A percentile compares a stretch with the other conserved stretches of the same genome.
These are phyloP conservation scores for Candoia aspera DNA, from an alignment of 2,113 vertebrate species.

Conservation along the genomic window DNA sequence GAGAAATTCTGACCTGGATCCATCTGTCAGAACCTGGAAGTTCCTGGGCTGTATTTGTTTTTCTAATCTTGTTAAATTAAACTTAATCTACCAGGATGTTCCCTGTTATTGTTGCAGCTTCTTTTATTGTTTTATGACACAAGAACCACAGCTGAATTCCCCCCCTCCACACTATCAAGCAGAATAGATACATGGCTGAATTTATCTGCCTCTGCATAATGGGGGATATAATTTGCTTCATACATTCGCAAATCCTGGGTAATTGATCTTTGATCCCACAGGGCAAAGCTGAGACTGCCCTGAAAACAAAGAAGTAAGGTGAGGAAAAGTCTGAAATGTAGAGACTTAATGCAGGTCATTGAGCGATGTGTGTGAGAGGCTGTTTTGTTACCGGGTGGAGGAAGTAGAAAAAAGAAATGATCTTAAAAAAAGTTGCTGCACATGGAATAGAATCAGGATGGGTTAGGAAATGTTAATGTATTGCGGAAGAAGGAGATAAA, in stretches of 20 bases:
- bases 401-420: slow-evolving; percentile 54
- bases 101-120: slow-evolving; percentile 46
- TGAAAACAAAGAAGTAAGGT: slow-evolving; percentile 50
- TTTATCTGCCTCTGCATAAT: slow-evolving; percentile 70
- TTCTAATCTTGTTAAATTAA: slow-evolving; percentile 51
- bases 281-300: slow-evolving; percentile 25
- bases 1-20: slow-evolving; percentile 41
- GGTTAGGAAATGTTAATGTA: slow-evolving; percentile 36
- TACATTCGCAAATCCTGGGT: slow-evolving; percentile 66
- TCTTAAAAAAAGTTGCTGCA: slow-evolving; percentile 44
- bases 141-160: slow-evolving; percentile 49
- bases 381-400: slow-evolving; percentile 19
- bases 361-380: slow-evolving; percentile 25
- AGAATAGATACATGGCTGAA: slow-evolving; percentile 70
- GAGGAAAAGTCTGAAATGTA: slow-evolving; percentile 42
- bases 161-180: slow-evolving; percentile 23
- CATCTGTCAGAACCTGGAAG: slow-evolving; percentile 28
- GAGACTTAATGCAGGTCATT: slow-evolving; percentile 39
- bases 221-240: slow-evolving; percentile 75
- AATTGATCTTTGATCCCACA: slow-evolving; percentile 66
- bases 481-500: neutral
- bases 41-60: slow-evolving; percentile 50
- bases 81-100: slow-evolving; percentile 55
- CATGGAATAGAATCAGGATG: slow-evolving; percentile 36
- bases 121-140: slow-evolving; percentile 52